A percentile compares a stretch with the other conserved stretches of the same genome.
Evolutionary conservation across 2,888 invertebrate genomes (phyloP).

Genomic region (Carterocephalus palaemon): DNA sequence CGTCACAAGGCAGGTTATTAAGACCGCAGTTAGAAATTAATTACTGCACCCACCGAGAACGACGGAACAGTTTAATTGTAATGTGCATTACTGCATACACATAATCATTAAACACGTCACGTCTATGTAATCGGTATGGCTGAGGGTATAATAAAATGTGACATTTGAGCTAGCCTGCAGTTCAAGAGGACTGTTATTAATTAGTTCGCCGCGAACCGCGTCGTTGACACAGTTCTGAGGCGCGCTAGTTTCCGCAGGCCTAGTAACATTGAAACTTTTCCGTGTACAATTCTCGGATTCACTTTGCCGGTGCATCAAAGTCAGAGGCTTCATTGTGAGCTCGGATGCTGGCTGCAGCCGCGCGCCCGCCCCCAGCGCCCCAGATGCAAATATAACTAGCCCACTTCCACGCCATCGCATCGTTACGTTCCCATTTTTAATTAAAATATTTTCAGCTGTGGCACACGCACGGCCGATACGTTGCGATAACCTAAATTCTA

Average conservation of each 20-base stretch:
- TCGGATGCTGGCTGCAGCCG: slow-evolving; percentile 9
- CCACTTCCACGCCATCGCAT: slow-evolving; percentile 7
- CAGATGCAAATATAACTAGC: slow-evolving; percentile 14
- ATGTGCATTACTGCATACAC: slow-evolving; percentile 6
- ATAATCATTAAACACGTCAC: slow-evolving; percentile 2
- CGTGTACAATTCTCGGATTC: slow-evolving; percentile 17
- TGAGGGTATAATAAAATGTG: slow-evolving; percentile 2
- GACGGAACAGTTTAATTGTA: slow-evolving; percentile 6
- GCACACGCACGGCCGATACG: not conserved
- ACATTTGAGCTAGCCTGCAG: slow-evolving; percentile 1
- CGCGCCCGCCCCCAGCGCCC: slow-evolving; percentile 1
- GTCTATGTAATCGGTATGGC: not conserved
- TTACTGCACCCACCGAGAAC: slow-evolving; percentile 17
- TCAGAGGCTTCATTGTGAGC: slow-evolving; percentile 9
- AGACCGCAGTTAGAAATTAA: slow-evolving; percentile 16
- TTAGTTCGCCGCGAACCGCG: not conserved
- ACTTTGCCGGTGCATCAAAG: slow-evolving; percentile 17
- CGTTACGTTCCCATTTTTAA: slow-evolving; percentile 3
- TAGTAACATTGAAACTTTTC: slow-evolving; percentile 20
- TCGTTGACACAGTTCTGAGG: slow-evolving; percentile 8
- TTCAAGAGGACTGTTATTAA: not conserved
- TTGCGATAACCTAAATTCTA: slow-evolving; percentile 8
- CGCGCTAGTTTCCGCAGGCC: slow-evolving; percentile 6
- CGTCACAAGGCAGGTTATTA: slow-evolving; percentile 18
- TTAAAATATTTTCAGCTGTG: slow-evolving; percentile 8